These are phyloP conservation scores for Pampusana beccarii DNA, from an alignment of 2,113 vertebrate species.

Conservation along the genomic window DNA sequence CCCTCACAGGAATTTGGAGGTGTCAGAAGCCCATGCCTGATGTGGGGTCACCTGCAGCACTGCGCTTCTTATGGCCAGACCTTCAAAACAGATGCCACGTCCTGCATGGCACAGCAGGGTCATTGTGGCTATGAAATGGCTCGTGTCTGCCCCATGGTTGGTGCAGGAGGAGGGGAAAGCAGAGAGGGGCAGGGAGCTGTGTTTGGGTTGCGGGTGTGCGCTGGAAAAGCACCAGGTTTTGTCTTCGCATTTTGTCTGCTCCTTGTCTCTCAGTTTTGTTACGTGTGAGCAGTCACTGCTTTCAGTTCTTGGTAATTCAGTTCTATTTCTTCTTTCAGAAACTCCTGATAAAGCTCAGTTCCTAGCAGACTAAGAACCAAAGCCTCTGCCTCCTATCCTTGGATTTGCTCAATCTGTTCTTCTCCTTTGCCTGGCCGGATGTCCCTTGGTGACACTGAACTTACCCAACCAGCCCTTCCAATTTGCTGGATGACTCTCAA, in stretches of 20 bases:
- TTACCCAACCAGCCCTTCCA: not conserved
- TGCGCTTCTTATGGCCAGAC: not conserved
- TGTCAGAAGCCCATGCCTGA: not conserved
- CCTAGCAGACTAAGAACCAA: not conserved
- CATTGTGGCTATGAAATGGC: not conserved
- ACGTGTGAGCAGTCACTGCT: fast-evolving
- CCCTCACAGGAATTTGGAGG: fast-evolving
- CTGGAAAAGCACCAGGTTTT: not conserved
- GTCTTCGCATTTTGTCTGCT: not conserved
- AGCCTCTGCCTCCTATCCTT: not conserved
- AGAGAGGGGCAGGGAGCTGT: not conserved
- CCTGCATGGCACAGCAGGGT: not conserved
- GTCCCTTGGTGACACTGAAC: not conserved
- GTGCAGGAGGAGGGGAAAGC: not conserved
- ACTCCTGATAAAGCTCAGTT: not conserved
- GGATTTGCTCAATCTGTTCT: not conserved
- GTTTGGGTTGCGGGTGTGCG: not conserved
- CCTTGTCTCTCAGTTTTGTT: not conserved
- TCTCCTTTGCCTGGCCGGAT: not conserved
- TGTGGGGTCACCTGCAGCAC: not conserved
- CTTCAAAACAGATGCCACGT: not conserved
- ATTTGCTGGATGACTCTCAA: not conserved
- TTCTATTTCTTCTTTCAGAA: not conserved
- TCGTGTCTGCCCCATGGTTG: not conserved
- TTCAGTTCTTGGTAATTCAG: not conserved